Evolutionary conservation across 2,888 invertebrate species (phyloP).

Genomic region (Brenthis ino): DNA sequence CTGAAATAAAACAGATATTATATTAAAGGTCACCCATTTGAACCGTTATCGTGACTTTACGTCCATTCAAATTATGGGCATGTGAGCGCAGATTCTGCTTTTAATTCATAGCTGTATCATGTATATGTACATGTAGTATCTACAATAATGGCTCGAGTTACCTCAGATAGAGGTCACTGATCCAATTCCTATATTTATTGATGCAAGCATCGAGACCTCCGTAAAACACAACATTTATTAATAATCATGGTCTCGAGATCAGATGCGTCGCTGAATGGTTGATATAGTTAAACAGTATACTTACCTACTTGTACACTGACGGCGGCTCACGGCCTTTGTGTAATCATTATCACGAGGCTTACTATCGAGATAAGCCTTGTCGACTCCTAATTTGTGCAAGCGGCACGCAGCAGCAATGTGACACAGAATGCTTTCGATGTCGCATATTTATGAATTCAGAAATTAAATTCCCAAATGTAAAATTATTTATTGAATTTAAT

Average conservation of each 20-base stretch:
- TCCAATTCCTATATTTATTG: slow-evolving; percentile 33
- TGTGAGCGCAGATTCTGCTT: slow-evolving; percentile 21
- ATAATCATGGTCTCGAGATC: slow-evolving; percentile 32
- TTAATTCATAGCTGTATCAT: slow-evolving; percentile 22
- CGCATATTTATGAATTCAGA: slow-evolving; percentile 3
- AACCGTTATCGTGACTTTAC: slow-evolving; percentile 40
- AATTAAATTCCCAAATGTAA: not conserved
- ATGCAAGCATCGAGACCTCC: slow-evolving; percentile 32
- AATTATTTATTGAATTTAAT: too few species aligned
- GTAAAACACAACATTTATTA: slow-evolving; percentile 32
- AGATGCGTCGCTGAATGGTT: slow-evolving; percentile 23
- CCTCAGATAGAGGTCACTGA: slow-evolving; percentile 27
- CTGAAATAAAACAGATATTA: slow-evolving; percentile 38
- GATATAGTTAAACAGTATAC: slow-evolving; percentile 10
- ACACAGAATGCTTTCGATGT: slow-evolving; percentile 11
- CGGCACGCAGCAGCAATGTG: slow-evolving; percentile 2
- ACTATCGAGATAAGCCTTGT: slow-evolving; percentile 28
- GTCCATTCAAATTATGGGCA: slow-evolving; percentile 28
- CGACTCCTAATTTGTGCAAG: slow-evolving; percentile 31
- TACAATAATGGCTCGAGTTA: slow-evolving; percentile 11
- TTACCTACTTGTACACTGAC: not conserved
- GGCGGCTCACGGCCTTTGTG: slow-evolving; percentile 21
- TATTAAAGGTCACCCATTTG: slow-evolving; percentile 40
- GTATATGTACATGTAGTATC: slow-evolving; percentile 2
- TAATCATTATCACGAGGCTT: slow-evolving; percentile 25